phyloP scores from a whole-genome alignment of 2,888 invertebrate genomes.

The Eilema depressum region DNA sequence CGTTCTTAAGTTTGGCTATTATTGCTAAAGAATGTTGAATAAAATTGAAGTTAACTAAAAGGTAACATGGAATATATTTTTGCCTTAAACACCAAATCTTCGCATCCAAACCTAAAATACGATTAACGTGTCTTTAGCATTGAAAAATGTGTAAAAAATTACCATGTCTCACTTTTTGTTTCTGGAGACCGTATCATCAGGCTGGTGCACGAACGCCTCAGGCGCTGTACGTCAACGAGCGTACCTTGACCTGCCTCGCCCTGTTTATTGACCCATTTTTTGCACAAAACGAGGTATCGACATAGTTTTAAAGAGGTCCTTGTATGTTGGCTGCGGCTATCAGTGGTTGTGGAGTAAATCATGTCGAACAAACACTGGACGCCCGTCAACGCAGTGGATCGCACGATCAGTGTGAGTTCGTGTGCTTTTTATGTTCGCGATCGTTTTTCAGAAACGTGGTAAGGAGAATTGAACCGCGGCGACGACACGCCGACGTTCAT shows the following conservation, averaged over 20 bases:
- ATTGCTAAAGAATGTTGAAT: too few species aligned
- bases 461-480: conserved; percentile 22
- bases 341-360: conserved; percentile 48
- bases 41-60: not conserved
- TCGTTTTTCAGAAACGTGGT: conserved; percentile 26
- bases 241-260: conserved; percentile 53
- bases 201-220: conserved; percentile 75
- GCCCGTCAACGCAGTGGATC: conserved; percentile 50
- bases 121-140: conserved; percentile 31
- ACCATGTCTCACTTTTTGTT: conserved; percentile 60
- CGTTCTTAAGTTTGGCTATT: too few species aligned
- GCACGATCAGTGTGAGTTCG: conserved; percentile 52
- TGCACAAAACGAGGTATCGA: conserved; percentile 20
- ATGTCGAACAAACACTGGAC: conserved; percentile 54
- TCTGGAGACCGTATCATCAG: conserved; percentile 72
- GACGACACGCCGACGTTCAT: not conserved
- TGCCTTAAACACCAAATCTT: not conserved
- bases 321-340: conserved; percentile 46
- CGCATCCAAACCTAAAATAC: conserved; percentile 7
- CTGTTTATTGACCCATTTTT: conserved; percentile 33
- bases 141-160: conserved; percentile 61
- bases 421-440: conserved; percentile 34
- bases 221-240: conserved; percentile 63
- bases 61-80: not conserved
- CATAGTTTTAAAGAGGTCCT: conserved; percentile 42